Evolutionary conservation across 2,888 invertebrate genomes (phyloP).

Genomic region (Ophioninae sp.): DNA sequence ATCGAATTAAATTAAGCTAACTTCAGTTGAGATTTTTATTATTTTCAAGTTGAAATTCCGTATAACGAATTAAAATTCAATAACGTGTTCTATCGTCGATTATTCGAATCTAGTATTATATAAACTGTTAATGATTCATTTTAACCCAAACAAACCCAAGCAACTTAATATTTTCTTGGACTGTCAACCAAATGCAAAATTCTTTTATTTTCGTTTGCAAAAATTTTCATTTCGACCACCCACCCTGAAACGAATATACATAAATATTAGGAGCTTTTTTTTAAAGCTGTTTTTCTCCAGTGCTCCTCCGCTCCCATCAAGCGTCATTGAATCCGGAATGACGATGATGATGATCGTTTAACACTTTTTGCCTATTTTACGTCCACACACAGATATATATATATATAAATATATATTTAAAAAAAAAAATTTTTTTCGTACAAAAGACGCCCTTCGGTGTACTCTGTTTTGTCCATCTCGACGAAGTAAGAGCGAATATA

Average conservation of each 20-base stretch:
- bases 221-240: neutral
- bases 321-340: slow-evolving; percentile 13
- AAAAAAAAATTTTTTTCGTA: slow-evolving; percentile 22
- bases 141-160: no score
- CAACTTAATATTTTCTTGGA: no score
- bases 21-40: no score
- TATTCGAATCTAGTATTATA: no score
- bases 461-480: slow-evolving; percentile 38
- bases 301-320: neutral
- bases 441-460: neutral
- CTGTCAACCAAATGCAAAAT: no score
- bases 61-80: no score
- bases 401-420: no score
- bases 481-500: slow-evolving; percentile 28
- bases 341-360: slow-evolving; percentile 4
- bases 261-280: neutral
- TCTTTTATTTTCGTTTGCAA: no score
- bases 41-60: no score
- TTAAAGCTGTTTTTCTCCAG: neutral
- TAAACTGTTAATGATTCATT: no score
- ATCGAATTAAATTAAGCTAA: no score
- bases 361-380: slow-evolving; percentile 6
- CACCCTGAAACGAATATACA: neutral
- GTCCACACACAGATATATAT: neutral
- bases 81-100: no score